Base-by-base conservation (phyloP, 2,797 vertebrate genomes). In the Xenops minutus region DNA sequence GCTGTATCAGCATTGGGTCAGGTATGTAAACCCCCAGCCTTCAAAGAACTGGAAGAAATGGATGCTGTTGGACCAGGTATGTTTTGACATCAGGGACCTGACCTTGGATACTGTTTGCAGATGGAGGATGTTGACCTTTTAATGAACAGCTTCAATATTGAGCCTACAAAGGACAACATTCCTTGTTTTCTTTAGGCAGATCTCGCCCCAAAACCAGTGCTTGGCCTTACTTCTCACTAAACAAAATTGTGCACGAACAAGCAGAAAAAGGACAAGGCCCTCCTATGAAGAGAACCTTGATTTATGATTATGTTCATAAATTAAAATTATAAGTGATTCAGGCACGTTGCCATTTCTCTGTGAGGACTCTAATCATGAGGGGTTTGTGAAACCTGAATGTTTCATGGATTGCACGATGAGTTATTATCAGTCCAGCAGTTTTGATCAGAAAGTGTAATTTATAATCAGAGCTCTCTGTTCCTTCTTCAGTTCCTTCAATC, bases 351-450 rank as follows among this genome's bases (percentile, higher is more conserved):
- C 89, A 91, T 90, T 83, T 92, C 56, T 85, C 66, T 69, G 51
- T 32, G 82, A 96, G 89, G 89, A 75, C 64, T 95, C 59, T 39
- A 85, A 93, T 95, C 83, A 92, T 2, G 27, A 85, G 52, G 88
- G 84, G 36, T 83, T 93, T 96, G 89, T 92, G 82, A 79, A 86
- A 93, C 64, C 89, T 92, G 91, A 89, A 59, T 78, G 23, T 96
- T 94, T 74, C 84, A 91, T 0, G 14, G 61, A 62, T 89, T 89
- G 55, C 63, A 62, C 18, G 18, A 86, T 75, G 78, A 80, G 56
- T 95, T 91, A 88, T 95, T 92, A 90, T 76, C 85, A 76, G 71
- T 37, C 73, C 80, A 71, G 56, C 3, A 20, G 56, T 67, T 88
- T 72, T 46, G 78, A 89, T 95, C 79, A 92, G 80, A 85, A 93